These are phyloP conservation scores for Microtus montanus DNA, from an alignment of 2,113 vertebrate species.

Conservation along the genomic window DNA sequence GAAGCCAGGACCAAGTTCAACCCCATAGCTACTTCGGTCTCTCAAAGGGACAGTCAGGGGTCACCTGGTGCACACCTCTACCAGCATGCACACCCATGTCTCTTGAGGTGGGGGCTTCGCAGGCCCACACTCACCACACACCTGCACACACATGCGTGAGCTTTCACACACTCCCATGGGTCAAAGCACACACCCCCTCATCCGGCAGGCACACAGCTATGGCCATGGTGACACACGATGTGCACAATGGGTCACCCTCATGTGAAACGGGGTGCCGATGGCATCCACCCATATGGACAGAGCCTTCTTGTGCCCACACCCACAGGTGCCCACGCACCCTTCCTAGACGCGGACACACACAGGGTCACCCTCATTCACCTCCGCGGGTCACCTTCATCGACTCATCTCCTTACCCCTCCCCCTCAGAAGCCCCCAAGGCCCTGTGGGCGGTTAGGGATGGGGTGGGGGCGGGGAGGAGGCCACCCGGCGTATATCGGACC, in stretches of 20 bases:
- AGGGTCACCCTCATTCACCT: constrained; percentile 42
- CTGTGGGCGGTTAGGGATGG: neutral
- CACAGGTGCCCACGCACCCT: constrained; percentile 19
- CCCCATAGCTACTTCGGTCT: neutral
- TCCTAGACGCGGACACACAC: neutral
- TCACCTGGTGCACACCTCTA: neutral
- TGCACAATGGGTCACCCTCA: constrained; percentile 56
- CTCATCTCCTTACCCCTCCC: neutral
- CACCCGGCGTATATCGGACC: neutral
- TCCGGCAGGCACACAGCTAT: neutral
- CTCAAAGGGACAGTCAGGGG: constrained; percentile 31
- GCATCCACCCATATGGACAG: neutral
- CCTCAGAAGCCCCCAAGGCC: neutral
- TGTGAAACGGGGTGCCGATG: neutral
- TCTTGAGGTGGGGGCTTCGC: neutral
- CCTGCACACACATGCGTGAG: neutral
- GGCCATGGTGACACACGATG: neutral
- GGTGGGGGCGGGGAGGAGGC: neutral
- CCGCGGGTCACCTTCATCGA: constrained; percentile 73
- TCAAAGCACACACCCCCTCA: constrained; percentile 59
- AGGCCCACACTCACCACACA: neutral
- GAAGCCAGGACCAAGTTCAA: neutral
- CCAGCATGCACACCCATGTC: neutral
- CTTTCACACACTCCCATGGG: neutral
- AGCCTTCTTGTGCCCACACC: neutral